A percentile compares a stretch with the other conserved stretches of the same genome.
phyloP scores from a whole-genome alignment of 2,113 vertebrate genomes.

The Melanerpes formicivorus region DNA sequence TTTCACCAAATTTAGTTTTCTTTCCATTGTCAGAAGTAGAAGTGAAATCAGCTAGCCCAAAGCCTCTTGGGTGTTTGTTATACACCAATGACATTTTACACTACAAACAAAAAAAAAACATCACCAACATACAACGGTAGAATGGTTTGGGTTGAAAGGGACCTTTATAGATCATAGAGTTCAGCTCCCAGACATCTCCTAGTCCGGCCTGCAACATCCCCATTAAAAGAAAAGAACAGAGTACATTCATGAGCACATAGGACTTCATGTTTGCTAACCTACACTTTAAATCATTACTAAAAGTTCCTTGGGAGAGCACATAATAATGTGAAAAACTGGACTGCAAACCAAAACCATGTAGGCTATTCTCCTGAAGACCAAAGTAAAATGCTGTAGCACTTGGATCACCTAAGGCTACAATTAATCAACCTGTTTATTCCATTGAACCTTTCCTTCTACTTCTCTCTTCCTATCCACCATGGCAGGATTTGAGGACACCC shows the following conservation, averaged over 20 bases:
- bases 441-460: neutral
- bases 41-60: neutral
- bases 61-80: neutral
- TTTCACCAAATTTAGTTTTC: neutral
- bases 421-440: neutral
- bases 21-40: neutral
- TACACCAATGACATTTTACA: neutral
- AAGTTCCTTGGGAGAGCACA: neutral
- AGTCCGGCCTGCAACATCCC: neutral
- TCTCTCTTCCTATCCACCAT: neutral
- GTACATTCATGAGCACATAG: neutral
- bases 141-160: neutral
- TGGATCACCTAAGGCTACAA: conserved; percentile 4
- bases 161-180: neutral
- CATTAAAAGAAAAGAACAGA: neutral
- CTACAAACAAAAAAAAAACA: neutral
- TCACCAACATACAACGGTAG: neutral
- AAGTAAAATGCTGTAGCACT: neutral
- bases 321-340: neutral
- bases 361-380: neutral
- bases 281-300: neutral
- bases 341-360: neutral
- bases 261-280: neutral
- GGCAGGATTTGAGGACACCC: conserved; percentile 60
- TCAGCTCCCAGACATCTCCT: neutral